These are phyloP conservation scores for Bombus waltoni DNA, from an alignment of 1,140 invertebrate genomes.

Conservation along the genomic window DNA sequence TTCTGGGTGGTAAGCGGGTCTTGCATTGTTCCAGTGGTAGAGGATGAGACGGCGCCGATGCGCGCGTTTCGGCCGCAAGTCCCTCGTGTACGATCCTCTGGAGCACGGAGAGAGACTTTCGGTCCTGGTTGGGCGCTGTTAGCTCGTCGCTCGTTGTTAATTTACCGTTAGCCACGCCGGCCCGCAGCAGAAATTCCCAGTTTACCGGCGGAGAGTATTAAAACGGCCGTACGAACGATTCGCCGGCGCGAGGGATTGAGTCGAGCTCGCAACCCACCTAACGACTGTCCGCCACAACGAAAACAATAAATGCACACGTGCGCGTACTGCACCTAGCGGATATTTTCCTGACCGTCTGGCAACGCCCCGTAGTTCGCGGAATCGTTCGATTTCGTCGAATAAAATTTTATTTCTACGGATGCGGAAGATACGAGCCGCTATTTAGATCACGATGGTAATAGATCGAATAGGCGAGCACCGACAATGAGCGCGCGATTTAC, in stretches of 20 bases:
- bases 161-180: constrained; percentile 32
- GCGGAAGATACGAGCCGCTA: not conserved
- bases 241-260: constrained; percentile 40
- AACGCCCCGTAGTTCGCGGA: not conserved
- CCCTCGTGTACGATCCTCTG: not conserved
- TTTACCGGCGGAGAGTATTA: constrained; percentile 19
- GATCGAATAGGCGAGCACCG: not conserved
- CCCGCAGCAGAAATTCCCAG: constrained; percentile 3
- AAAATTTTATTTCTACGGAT: not conserved
- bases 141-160: constrained; percentile 21
- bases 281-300: constrained; percentile 48
- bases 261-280: constrained; percentile 46
- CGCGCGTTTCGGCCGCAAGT: not conserved
- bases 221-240: constrained; percentile 2
- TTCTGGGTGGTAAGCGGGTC: constrained; percentile 33
- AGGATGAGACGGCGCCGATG: not conserved
- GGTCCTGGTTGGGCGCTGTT: not conserved
- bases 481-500: not conserved
- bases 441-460: not conserved
- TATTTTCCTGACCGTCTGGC: not conserved
- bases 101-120: not conserved
- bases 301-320: constrained; percentile 41
- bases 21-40: not conserved
- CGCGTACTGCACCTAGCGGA: not conserved
- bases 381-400: not conserved